Evolutionary conservation across 2,797 vertebrate genomes (phyloP).

Genomic region (Otolemur crassicaudatus): DNA sequence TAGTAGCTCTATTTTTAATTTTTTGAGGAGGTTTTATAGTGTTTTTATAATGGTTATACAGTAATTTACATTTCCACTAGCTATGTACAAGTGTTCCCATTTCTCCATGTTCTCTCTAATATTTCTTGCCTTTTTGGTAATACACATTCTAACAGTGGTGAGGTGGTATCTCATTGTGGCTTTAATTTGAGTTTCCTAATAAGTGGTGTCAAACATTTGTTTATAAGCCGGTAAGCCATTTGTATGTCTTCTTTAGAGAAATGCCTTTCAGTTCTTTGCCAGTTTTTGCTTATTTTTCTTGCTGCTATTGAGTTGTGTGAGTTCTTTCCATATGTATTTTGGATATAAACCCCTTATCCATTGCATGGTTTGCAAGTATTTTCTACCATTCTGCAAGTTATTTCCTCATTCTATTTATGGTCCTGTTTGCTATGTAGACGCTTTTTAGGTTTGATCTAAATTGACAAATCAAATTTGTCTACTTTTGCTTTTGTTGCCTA

Average conservation of each 20-base stretch:
- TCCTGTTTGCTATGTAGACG: background rate
- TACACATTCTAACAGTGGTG: background rate
- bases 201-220: background rate
- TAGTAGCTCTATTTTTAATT: background rate
- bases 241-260: background rate
- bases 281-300: background rate
- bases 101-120: background rate
- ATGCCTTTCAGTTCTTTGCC: background rate
- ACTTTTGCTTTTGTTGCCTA: background rate
- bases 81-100: background rate
- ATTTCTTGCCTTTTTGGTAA: background rate
- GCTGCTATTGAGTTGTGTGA: background rate
- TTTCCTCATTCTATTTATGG: background rate
- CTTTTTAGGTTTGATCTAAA: background rate
- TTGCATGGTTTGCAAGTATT: background rate
- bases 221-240: background rate
- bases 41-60: background rate
- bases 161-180: background rate
- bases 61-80: background rate
- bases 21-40: background rate
- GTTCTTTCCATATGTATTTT: background rate
- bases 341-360: background rate
- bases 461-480: background rate
- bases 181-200: background rate
- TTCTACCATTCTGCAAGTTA: background rate